A percentile compares a stretch with the other conserved stretches of the same genome.
Evolutionary conservation across 2,113 vertebrate genomes (phyloP).

Genomic region (Danio rerio): GRCz12tu NC_133189.1:42556001-42556500

Average conservation of each 20-base stretch:
- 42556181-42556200: conserved; percentile 61
- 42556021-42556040: conserved; percentile 32
- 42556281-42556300: conserved; percentile 36
- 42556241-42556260: conserved; percentile 61
- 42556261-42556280: conserved; percentile 53
- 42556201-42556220: conserved; percentile 70
- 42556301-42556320: not conserved
- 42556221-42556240: conserved; percentile 65
- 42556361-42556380: conserved; percentile 69
- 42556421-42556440: not conserved
- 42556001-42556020: conserved; percentile 15
- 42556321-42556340: conserved; percentile 5
- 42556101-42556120: conserved; percentile 10
- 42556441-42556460: conserved; percentile 39
- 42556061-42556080: conserved; percentile 30
- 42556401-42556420: conserved; percentile 30
- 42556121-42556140: conserved; percentile 19
- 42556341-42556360: conserved; percentile 36
- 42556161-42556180: conserved; percentile 31
- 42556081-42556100: conserved; percentile 9
- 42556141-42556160: conserved; percentile 39
- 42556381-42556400: conserved; percentile 70
- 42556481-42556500: conserved; percentile 47
- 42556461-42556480: conserved; percentile 16
- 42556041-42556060: conserved; percentile 45